These are phyloP conservation scores for Xylophagus ater DNA, from an alignment of 2,888 invertebrate genomes.

Conservation along the genomic window DNA sequence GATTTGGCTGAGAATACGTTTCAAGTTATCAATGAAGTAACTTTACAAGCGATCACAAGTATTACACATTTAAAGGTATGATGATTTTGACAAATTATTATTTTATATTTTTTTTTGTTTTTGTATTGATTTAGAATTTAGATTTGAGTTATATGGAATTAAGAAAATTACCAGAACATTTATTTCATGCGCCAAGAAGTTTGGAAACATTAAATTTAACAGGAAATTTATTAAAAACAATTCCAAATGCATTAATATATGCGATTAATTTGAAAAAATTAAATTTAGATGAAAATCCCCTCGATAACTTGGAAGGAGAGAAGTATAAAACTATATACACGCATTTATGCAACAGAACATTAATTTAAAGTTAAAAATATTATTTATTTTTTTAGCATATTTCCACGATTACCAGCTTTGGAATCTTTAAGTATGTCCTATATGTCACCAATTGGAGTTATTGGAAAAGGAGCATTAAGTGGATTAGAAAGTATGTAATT, in stretches of 20 bases:
- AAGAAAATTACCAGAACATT: slow-evolving; percentile 47
- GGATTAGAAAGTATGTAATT: slow-evolving; percentile 39
- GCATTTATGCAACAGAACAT: not conserved
- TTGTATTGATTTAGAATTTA: slow-evolving; percentile 43
- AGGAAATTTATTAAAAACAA: slow-evolving; percentile 48
- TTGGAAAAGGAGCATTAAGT: slow-evolving; percentile 47
- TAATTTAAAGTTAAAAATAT: not conserved
- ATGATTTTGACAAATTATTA: slow-evolving; percentile 11
- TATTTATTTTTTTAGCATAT: slow-evolving; percentile 3
- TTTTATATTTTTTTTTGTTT: not conserved
- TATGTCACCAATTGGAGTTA: slow-evolving; percentile 47
- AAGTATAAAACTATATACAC: slow-evolving; percentile 27
- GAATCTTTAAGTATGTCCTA: slow-evolving; percentile 56
- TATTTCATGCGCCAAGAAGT: slow-evolving; percentile 55
- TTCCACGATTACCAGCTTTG: slow-evolving; percentile 35
- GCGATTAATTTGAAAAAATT: slow-evolving; percentile 49
- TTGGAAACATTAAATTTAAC: slow-evolving; percentile 55
- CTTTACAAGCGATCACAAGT: slow-evolving; percentile 53
- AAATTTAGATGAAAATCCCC: slow-evolving; percentile 59
- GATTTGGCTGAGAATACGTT: slow-evolving; percentile 67
- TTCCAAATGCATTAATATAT: slow-evolving; percentile 51
- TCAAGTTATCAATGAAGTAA: slow-evolving; percentile 49
- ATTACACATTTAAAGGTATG: slow-evolving; percentile 52
- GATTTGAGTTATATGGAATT: slow-evolving; percentile 59
- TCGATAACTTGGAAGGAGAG: slow-evolving; percentile 43